Conservation (phyloP, 2,888 invertebrate species). For the Erebia palarica region DNA sequence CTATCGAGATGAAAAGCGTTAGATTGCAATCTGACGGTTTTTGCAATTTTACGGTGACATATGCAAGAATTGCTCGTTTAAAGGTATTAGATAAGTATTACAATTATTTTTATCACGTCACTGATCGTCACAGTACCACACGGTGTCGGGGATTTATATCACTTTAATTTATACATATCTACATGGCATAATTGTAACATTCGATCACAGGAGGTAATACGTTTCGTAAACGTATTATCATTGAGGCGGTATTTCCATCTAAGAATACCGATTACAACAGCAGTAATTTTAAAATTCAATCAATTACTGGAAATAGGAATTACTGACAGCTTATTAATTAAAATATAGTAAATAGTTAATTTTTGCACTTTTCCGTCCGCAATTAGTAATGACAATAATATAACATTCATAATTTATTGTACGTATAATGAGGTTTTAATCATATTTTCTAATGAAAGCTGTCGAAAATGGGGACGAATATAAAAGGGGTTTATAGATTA, state of each 20-base stretch:
- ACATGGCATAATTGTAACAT: constrained; percentile 15
- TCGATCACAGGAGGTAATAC: neutral
- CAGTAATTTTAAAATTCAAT: constrained; percentile 13
- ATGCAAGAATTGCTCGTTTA: too few species aligned
- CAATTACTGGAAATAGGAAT: constrained; percentile 5
- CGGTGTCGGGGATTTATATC: constrained; percentile 6
- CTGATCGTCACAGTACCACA: neutral
- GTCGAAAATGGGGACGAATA: neutral
- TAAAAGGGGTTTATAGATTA: neutral
- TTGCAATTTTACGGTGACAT: too few species aligned
- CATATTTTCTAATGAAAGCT: neutral
- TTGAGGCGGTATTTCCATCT: neutral
- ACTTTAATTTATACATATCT: neutral
- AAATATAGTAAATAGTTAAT: neutral
- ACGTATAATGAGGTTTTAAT: neutral
- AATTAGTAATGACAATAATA: neutral
- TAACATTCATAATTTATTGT: neutral
- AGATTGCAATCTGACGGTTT: too few species aligned
- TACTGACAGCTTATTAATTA: neutral
- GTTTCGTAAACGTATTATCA: constrained; percentile 20
- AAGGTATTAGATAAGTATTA: too few species aligned
- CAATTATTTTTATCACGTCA: neutral
- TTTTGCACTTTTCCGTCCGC: neutral
- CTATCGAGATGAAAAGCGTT: too few species aligned
- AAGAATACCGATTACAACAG: constrained; percentile 5